Evolutionary conservation across 2,113 vertebrate species (phyloP).

Genomic region (Apteryx owenii): DNA sequence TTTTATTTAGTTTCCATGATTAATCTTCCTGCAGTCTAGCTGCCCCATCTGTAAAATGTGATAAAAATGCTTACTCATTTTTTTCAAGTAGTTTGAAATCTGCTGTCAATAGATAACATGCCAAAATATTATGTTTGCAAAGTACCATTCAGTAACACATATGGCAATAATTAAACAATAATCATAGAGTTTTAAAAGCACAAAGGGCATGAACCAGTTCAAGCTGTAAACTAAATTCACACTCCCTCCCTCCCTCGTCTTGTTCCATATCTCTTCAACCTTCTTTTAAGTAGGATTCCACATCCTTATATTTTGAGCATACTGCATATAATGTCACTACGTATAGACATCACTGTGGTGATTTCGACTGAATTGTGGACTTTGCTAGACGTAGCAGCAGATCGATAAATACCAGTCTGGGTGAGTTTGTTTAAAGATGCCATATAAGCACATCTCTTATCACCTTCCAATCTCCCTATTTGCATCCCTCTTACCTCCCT

Average conservation of each 20-base stretch:
- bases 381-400: neutral
- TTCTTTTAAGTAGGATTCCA: neutral
- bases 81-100: neutral
- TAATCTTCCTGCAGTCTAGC: neutral
- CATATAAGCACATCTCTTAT: neutral
- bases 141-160: accelerated
- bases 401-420: neutral
- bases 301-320: neutral
- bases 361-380: neutral
- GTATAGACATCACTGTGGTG: neutral
- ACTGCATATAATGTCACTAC: neutral
- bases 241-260: neutral
- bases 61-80: neutral
- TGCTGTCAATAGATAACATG: neutral
- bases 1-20: neutral
- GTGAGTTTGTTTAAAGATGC: neutral
- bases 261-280: neutral
- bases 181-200: neutral
- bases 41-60: neutral
- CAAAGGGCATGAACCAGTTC: neutral
- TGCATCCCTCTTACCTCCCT: neutral
- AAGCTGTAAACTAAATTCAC: neutral
- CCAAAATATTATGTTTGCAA: neutral
- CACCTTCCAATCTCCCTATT: neutral
- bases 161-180: neutral